Percentiles rank a stretch among this genome's conserved stretches.
phyloP scores from a whole-genome alignment of 2,888 invertebrate genomes.

The Eristalis pertinax region DNA sequence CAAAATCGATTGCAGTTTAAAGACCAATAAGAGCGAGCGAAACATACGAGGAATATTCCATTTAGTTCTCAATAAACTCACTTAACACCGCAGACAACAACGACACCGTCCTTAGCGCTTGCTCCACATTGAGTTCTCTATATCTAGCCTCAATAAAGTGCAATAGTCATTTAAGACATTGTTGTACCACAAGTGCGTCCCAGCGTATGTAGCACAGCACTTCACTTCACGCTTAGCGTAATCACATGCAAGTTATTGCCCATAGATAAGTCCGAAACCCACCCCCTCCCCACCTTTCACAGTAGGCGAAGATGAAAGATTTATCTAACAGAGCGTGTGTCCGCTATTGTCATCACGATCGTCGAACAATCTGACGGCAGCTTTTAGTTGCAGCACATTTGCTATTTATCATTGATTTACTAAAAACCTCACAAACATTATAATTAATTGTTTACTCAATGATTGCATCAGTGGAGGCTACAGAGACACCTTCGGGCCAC shows the following conservation, averaged over 20 bases:
- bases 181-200: slow-evolving; percentile 6
- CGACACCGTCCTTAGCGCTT: slow-evolving; percentile 40
- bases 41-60: not conserved
- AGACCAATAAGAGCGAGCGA: too few species aligned
- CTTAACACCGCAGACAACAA: not conserved
- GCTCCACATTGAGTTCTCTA: slow-evolving; percentile 10
- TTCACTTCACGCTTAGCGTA: slow-evolving; percentile 36
- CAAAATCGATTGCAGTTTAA: too few species aligned
- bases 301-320: slow-evolving; percentile 44
- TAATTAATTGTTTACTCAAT: slow-evolving; percentile 68
- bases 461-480: slow-evolving; percentile 55
- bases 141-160: slow-evolving; percentile 2
- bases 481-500: not conserved
- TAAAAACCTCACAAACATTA: slow-evolving; percentile 61
- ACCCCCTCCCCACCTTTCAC: not conserved
- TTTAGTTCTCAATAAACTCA: not conserved
- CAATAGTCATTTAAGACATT: not conserved
- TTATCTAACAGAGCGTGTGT: slow-evolving; percentile 47
- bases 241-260: slow-evolving; percentile 32
- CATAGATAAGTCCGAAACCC: slow-evolving; percentile 39
- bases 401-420: slow-evolving; percentile 56
- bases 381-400: slow-evolving; percentile 28
- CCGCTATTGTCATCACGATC: not conserved
- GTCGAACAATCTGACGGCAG: not conserved
- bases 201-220: slow-evolving; percentile 59